Base-by-base conservation (phyloP, 2,113 vertebrate genomes). In the Grus americana region DNA sequence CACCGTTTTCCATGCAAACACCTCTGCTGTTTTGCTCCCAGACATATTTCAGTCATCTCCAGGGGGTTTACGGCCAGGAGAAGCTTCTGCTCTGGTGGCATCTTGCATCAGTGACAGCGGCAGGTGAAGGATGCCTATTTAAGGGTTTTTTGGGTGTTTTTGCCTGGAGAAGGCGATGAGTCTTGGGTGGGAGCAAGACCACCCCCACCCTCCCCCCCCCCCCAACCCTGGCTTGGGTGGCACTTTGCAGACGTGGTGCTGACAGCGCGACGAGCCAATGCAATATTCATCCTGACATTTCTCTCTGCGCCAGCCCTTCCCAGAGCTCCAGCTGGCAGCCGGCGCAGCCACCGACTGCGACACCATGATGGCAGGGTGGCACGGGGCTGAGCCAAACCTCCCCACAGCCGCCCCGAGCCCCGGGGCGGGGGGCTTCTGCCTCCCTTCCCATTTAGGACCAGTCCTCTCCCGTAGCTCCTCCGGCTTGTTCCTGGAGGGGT, bases 341-440 rank as follows among this genome's bases (percentile, higher is more conserved):
- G 5, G 52, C 24, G 1, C 79, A 8, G 63, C 44, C 74, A 14
- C 38, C 17, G 3, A 2, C 36, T 19, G 78, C 7, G 1, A 16
- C 3, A 2, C 44, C 13, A 46, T 7, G 2, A 27, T 13, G 55
- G 54, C 18, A 2, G 30, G 29, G 9, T 50, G 87, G 66, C 72
- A 55, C 12, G 0, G 44, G 49, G 9, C 34, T 17, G 50, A 74
- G 79, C 34, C 88, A 47, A 2, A 6, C 40, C 19, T 19, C 6
- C 6, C 55, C 14, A 0, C 1, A 12, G 34, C 24, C 11, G 0
- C 24, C 50, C 24, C 1, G 1, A 54, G 4, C 20, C 42, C n/a
- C 0, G 0, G 11, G 8, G 29, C 0, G 17, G 9, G 11, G 12
- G 24, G 12, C 3, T 66, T 71, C 61, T 89, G 47, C 47, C 9